These are phyloP conservation scores for Glareola pratincola DNA, from an alignment of 2,113 vertebrate genomes.

Conservation along the genomic window DNA sequence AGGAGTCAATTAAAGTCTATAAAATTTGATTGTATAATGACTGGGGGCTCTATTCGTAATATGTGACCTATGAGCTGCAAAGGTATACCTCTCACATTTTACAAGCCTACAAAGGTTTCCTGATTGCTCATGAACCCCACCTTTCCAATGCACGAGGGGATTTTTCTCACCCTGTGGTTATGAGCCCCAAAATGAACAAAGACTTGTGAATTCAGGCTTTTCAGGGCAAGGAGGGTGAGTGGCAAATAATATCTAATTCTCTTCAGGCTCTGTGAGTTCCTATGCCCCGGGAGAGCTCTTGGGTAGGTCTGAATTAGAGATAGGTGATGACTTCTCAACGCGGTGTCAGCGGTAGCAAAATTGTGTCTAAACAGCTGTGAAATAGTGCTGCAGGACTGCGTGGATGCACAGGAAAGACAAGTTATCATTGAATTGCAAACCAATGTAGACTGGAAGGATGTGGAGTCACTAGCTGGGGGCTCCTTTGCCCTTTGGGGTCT, in stretches of 20 bases:
- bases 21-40: constrained; percentile 63
- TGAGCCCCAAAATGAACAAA: background rate
- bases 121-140: background rate
- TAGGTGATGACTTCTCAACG: background rate
- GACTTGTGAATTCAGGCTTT: background rate
- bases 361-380: background rate
- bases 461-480: background rate
- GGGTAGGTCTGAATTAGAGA: background rate
- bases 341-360: background rate
- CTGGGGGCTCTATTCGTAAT: constrained; percentile 49
- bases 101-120: background rate
- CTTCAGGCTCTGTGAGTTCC: background rate
- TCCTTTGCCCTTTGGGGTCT: background rate
- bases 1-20: constrained; percentile 55
- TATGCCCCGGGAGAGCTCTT: background rate
- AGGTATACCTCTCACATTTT: background rate
- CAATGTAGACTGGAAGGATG: background rate
- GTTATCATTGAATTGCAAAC: background rate
- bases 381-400: background rate
- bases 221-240: background rate
- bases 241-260: background rate
- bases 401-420: background rate
- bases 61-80: background rate
- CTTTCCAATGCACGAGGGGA: background rate
- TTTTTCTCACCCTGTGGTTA: background rate